Conservation (phyloP, 1,140 invertebrate species). For the Anastrepha ludens region DNA sequence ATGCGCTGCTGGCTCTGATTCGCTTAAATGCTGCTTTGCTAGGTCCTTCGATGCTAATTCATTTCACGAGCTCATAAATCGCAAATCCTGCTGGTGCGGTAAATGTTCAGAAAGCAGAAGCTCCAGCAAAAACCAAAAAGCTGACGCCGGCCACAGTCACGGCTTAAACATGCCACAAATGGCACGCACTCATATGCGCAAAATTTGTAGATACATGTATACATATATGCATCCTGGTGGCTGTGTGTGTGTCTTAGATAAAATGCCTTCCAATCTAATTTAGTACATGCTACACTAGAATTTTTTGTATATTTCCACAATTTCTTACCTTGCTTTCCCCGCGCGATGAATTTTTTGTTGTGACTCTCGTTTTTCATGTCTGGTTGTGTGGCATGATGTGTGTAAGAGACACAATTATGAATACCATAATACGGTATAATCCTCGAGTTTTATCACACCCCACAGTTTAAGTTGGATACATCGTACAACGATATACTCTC, state of each 20-base stretch:
- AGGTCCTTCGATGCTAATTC: constrained; percentile 8
- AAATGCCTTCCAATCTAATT: constrained; percentile 8
- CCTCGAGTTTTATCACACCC: constrained; percentile 53
- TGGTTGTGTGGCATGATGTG: background rate
- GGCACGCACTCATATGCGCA: background rate
- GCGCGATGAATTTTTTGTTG: background rate
- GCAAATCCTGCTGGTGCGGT: constrained; percentile 9
- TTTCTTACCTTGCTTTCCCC: background rate
- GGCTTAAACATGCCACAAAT: too few species aligned
- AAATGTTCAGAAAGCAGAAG: constrained; percentile 22
- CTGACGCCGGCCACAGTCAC: background rate
- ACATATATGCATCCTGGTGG: too few species aligned
- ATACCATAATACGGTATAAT: constrained; percentile 54
- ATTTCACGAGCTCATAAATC: constrained; percentile 45
- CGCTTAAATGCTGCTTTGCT: background rate
- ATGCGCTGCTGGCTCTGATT: background rate
- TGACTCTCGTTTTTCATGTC: background rate
- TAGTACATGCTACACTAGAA: background rate
- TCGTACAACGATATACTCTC: background rate
- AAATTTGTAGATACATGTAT: background rate
- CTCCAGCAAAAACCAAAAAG: background rate
- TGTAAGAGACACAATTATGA: constrained; percentile 33
- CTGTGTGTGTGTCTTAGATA: background rate
- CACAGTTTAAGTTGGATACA: background rate
- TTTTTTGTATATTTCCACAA: background rate